Base-by-base conservation (phyloP, 2,888 invertebrate species). In the Muschampia plurimacula region DNA sequence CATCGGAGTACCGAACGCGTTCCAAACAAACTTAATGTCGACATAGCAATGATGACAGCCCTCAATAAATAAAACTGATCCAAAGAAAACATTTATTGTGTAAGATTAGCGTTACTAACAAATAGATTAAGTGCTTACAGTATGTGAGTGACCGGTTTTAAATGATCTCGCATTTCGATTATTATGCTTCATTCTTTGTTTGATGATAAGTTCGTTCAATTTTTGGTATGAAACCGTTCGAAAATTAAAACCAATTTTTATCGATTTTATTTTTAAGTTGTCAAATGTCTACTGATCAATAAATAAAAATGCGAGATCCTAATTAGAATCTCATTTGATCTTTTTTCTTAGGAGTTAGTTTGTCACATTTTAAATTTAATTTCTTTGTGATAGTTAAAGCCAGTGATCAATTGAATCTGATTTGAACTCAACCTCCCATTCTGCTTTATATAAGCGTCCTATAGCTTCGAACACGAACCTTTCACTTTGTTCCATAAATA, bases 321-420 rank as follows among this genome's bases (percentile, higher is more conserved):
- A 22, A 22, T 71, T 39, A 60, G 67, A 72, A 72, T 72, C 72
- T 74, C 66, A 59, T 70, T 71, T 55, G 41, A 67, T 52, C 32
- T 62, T 67, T 59, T 65, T 49, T 57, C n/a, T 32, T 66, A 76
- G 73, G 74, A 79, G 79, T 82, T 74, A 64, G 80, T 75, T 55
- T 67, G 67, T 75, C 67, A 44, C 68, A 73, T 74, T 67, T 63
- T 59, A 64, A 62, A 67, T 69, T 76, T 69, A 67, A 66, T 63
- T 70, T 22, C 57, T 71, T 85, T 86, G 85, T 87, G 87, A 86
- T 86, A 88, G 77, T 36, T 76, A 77, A 76, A 86, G 84, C 89
- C 90, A 91, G 88, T 89, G 89, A 91, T 88, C 86, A 86, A 88
- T 85, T 82, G 82, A 86, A 85, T 83, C 85, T 82, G 82, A 86